Evolutionary conservation across 2,888 invertebrate species (phyloP), one percentile per base, ranked within the genome.

Genomic region (Nymphalis c-album): DNA sequence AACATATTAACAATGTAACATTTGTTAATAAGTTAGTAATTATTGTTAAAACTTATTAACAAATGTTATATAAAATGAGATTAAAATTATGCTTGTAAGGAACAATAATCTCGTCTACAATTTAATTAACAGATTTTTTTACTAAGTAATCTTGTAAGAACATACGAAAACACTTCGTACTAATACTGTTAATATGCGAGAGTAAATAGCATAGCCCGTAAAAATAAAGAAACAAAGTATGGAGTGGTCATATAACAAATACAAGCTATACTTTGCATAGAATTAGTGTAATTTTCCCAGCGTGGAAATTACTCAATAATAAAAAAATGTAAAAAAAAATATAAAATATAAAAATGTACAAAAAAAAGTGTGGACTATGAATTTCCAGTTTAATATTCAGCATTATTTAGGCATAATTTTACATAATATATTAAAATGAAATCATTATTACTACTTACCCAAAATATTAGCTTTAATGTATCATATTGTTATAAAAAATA

Each of bases 241-340:
- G 92, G 91, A 90, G 92, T 91, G 92, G 90, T 91, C 87, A 87
- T 86, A 85, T 90, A 85, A 87, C 79, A 91, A 85, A 91, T 96
- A 96, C 95, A 95, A 95, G 95, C 96, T 96, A 96, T 96, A 96
- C 96, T 96, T 96, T 96, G 96, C 96, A 96, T 96, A 95, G 95
- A 96, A 95, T 95, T 96, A 96, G 96, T 96, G 95, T 94, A 95
- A 94, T 95, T 95, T 96, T 96, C 95, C 95, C 94, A 94, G 93
- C 93, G 93, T 93, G 93, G 91, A 93, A 93, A 92, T 92, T 91
- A 92, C 91, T 92, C 81, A 82, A 84, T 83, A 82, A 83, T 79
- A 79, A 78, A 82, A 81, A 82, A 82, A 81, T 78, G 77, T 73
- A 76, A 79, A 82, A 78, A 81, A 79, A 83, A 82, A 79, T 78